Evolutionary conservation across 2,113 vertebrate genomes (phyloP).

Genomic region (Tamias sibiricus): DNA sequence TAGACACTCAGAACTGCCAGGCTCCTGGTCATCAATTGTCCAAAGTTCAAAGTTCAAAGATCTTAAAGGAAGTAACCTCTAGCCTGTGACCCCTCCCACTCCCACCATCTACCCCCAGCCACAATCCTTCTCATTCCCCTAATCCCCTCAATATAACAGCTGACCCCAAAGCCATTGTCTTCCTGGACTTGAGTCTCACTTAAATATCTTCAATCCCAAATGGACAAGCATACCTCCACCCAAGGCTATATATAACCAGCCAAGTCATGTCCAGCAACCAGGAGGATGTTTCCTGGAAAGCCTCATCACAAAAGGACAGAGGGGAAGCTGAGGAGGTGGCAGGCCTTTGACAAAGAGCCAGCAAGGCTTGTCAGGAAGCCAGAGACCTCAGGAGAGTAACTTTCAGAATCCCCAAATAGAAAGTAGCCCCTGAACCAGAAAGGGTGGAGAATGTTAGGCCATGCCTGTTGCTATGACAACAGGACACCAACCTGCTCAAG

Average conservation of each 20-base stretch:
- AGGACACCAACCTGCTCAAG: constrained; percentile 37
- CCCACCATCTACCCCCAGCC: background rate
- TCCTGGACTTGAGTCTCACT: constrained; percentile 59
- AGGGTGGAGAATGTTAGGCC: background rate
- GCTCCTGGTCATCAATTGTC: constrained; percentile 49
- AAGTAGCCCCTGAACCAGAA: constrained; percentile 66
- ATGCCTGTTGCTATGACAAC: constrained; percentile 40
- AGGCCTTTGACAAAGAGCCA: constrained; percentile 67
- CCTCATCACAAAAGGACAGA: constrained; percentile 72
- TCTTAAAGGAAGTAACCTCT: constrained; percentile 66
- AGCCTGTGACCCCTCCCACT: background rate
- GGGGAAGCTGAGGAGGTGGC: constrained; percentile 74
- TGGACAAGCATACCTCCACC: constrained; percentile 67
- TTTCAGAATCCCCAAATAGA: constrained; percentile 73
- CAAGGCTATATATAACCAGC: constrained; percentile 74
- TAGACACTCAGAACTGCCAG: constrained; percentile 30
- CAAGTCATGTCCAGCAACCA: constrained; percentile 71
- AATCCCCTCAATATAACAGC: background rate
- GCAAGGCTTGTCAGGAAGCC: constrained; percentile 71
- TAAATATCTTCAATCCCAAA: constrained; percentile 46
- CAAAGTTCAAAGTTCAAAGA: constrained; percentile 76
- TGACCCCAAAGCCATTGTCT: constrained; percentile 41
- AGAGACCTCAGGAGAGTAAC: constrained; percentile 74
- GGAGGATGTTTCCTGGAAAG: constrained; percentile 82
- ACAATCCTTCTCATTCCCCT: constrained; percentile 1